Evolutionary conservation across 64 coral and sea anemone species (phyloP).

Genomic region (Cladopsammia gracilis): DNA sequence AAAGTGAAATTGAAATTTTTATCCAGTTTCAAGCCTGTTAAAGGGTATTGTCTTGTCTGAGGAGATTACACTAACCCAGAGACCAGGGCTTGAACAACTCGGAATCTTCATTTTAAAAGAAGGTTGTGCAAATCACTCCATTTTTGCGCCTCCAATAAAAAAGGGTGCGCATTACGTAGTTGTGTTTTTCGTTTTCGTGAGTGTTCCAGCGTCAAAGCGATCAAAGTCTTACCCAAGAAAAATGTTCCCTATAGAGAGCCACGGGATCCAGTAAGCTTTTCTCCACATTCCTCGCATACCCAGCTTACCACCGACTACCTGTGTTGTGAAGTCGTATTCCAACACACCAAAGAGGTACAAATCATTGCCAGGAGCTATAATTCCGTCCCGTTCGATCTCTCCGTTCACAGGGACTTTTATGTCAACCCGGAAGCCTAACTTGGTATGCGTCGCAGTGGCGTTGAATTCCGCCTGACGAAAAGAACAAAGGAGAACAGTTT

Average conservation of each 20-base stretch:
- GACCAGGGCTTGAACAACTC: too few relatives aligned
- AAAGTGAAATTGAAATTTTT: too few relatives aligned
- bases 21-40: too few relatives aligned
- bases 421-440: conserved; percentile 82
- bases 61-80: too few relatives aligned
- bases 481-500: not conserved
- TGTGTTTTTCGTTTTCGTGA: too few relatives aligned
- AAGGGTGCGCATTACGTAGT: too few relatives aligned
- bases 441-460: conserved; percentile 38
- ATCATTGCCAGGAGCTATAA: conserved; percentile 81
- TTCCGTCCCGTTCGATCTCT: conserved; percentile 88
- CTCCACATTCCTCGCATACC: conserved; percentile 97
- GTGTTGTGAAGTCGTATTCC: conserved; percentile 79
- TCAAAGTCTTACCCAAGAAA: conserved; percentile 73
- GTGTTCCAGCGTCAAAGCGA: not conserved
- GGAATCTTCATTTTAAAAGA: too few relatives aligned
- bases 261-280: conserved; percentile 77
- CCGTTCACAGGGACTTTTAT: conserved; percentile 93
- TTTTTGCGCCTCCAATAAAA: too few relatives aligned
- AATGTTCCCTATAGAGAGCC: conserved; percentile 88
- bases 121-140: too few relatives aligned
- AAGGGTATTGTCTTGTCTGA: too few relatives aligned
- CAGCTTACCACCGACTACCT: conserved; percentile 70
- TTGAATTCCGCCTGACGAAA: conserved; percentile 81
- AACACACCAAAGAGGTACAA: conserved; percentile 84